Base-by-base conservation (phyloP, 2,797 vertebrate genomes). In the Enteromius unitaeniatus region DNA sequence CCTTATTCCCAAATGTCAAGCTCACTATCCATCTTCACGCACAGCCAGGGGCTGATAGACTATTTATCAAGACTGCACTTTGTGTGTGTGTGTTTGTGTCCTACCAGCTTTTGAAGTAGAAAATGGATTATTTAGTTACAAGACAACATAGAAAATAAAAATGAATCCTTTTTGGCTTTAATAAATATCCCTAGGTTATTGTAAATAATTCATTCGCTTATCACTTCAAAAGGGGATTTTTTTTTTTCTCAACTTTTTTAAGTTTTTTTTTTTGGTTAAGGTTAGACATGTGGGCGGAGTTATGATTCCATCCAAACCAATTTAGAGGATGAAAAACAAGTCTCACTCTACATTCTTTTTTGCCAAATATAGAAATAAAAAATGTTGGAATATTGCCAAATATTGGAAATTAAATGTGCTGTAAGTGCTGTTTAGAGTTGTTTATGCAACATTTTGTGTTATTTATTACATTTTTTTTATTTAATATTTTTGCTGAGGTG, bases 1-100 rank as follows among this genome's bases (percentile, higher is more conserved):
- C 92, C 93, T 95, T 95, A 95, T 95, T 95, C 92, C 94, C 93
- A 92, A 91, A 92, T 92, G 94, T 94, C 94, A 93, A 91, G 91
- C 91, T 90, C 85, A 89, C 93, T 92, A 95, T 94, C 93, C 91
- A 92, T 93, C 93, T 93, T 87, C 26, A 85, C 79, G 40, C 60
- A 37, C 84, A 68, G 79, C 74, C 84, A 64, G 77, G 13, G 86
- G 78, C 31, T 90, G 90, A 91, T 90, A 87, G 85, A 89, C 78
- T 85, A 88, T 90, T 85, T 87, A 88, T 89, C 89, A 89, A 79
- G 74, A 85, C 87, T 86, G 80, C 85, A 62, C 70, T 37, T 42
- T 55, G 78, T 82, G 84, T 79, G 84, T 79, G 86, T 89, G 75
- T 86, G 74, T 89, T 86, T 81, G 89, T 79, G 78, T 80, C 84